Conservation (phyloP, 2,888 invertebrate species). For the Calliopum simillimum region DNA sequence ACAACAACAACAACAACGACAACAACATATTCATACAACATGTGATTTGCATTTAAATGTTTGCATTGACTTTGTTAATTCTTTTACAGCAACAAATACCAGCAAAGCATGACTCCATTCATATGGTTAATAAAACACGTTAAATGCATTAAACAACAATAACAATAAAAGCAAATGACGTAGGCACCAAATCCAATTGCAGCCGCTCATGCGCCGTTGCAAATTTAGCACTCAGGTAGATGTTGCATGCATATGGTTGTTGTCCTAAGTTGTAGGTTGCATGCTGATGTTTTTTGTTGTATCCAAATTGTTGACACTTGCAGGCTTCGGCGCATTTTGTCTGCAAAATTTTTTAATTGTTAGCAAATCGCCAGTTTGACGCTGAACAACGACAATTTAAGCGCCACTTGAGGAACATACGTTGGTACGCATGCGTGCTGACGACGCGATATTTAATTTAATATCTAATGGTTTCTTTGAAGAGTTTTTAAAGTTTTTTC, state of each 20-base stretch:
- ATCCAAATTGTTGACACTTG: too few relatives aligned
- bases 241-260: neutral
- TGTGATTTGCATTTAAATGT: conserved; percentile 24
- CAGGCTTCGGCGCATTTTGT: too few relatives aligned
- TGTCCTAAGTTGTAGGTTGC: neutral
- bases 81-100: neutral
- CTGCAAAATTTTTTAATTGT: conserved; percentile 7
- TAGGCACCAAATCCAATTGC: neutral
- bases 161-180: conserved; percentile 13
- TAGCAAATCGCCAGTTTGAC: neutral
- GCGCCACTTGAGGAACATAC: neutral
- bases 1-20: conserved; percentile 19
- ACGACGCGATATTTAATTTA: neutral
- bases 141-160: conserved; percentile 5
- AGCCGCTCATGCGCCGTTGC: neutral
- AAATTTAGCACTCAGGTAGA: neutral
- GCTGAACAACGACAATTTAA: neutral
- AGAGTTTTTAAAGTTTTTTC: neutral
- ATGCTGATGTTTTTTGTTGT: neutral
- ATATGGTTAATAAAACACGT: conserved; percentile 21
- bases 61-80: conserved; percentile 22
- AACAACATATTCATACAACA: neutral
- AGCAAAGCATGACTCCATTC: neutral
- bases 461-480: neutral
- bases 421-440: neutral